Evolutionary conservation across 1,140 invertebrate species (phyloP).

Genomic region (Dendroctonus valens): DNA sequence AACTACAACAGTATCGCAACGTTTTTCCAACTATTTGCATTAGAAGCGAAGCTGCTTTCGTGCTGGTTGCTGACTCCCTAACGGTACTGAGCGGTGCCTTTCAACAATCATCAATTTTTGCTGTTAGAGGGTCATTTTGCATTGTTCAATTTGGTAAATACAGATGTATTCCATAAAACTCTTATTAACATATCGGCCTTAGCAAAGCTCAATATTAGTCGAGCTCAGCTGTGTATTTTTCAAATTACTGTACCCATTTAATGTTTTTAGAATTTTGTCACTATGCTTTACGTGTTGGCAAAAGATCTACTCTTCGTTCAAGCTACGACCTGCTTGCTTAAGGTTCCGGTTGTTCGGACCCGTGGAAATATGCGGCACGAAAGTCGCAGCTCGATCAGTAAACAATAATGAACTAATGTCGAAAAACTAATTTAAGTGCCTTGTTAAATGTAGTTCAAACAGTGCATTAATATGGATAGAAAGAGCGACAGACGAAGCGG

Average conservation of each 20-base stretch:
- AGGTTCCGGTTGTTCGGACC: not conserved
- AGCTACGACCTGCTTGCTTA: not conserved
- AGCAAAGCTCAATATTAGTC: not conserved
- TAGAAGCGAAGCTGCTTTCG: too few species aligned
- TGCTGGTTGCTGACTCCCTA: too few species aligned
- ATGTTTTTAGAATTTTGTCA: slow-evolving; percentile 14
- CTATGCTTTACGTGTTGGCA: slow-evolving; percentile 8
- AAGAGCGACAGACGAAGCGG: slow-evolving; percentile 24
- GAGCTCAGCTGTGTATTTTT: slow-evolving; percentile 19
- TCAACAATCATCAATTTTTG: too few species aligned
- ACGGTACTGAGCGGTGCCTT: too few species aligned
- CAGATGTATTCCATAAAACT: too few species aligned
- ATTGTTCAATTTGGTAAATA: too few species aligned
- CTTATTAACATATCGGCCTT: too few species aligned
- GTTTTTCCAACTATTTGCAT: too few species aligned
- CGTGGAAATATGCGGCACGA: not conserved
- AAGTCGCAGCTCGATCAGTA: slow-evolving; percentile 4
- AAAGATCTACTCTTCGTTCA: not conserved
- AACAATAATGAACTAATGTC: slow-evolving; percentile 27
- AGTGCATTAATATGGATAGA: slow-evolving; percentile 32
- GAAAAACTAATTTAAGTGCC: slow-evolving; percentile 32
- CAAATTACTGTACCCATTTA: slow-evolving; percentile 21
- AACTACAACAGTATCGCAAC: too few species aligned
- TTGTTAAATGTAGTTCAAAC: slow-evolving; percentile 33
- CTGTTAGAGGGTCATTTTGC: too few species aligned